Evolutionary conservation across 2,888 invertebrate genomes (phyloP).

Genomic region (Drosophila maculinotata): DNA sequence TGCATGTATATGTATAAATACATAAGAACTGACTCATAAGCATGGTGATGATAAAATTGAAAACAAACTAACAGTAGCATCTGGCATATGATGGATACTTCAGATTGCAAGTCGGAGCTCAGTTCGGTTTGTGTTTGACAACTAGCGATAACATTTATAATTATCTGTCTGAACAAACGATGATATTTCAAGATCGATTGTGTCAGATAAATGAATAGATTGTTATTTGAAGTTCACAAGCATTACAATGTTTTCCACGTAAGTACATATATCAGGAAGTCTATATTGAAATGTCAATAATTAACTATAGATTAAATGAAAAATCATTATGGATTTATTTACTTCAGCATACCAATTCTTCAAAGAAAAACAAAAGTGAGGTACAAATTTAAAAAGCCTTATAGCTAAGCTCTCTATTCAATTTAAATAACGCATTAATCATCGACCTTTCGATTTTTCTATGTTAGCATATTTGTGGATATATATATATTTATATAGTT

Average conservation of each 20-base stretch:
- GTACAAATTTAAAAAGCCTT: slow-evolving; percentile 80
- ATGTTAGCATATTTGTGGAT: slow-evolving; percentile 44
- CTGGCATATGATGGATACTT: slow-evolving; percentile 14
- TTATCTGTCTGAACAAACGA: not conserved
- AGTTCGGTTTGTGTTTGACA: too few relatives aligned
- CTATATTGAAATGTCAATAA: not conserved
- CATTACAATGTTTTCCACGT: too few relatives aligned
- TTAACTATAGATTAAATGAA: slow-evolving; percentile 37
- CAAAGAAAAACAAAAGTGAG: slow-evolving; percentile 67
- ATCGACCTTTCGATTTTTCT: slow-evolving; percentile 59
- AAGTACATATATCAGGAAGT: too few relatives aligned
- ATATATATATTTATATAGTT: slow-evolving; percentile 13
- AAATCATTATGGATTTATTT: slow-evolving; percentile 68
- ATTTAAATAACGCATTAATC: slow-evolving; percentile 72
- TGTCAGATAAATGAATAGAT: not conserved
- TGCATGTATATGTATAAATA: not conserved
- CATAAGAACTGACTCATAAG: slow-evolving; percentile 24
- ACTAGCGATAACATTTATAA: slow-evolving; percentile 31
- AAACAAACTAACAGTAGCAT: slow-evolving; percentile 4
- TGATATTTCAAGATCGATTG: not conserved
- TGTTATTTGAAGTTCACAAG: too few relatives aligned
- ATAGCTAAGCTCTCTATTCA: slow-evolving; percentile 65
- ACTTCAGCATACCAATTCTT: slow-evolving; percentile 76
- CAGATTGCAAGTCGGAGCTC: not conserved
- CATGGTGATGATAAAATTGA: slow-evolving; percentile 13